Conservation (phyloP, 1,140 invertebrate species). For the Trialeurodes vaporariorum region DNA sequence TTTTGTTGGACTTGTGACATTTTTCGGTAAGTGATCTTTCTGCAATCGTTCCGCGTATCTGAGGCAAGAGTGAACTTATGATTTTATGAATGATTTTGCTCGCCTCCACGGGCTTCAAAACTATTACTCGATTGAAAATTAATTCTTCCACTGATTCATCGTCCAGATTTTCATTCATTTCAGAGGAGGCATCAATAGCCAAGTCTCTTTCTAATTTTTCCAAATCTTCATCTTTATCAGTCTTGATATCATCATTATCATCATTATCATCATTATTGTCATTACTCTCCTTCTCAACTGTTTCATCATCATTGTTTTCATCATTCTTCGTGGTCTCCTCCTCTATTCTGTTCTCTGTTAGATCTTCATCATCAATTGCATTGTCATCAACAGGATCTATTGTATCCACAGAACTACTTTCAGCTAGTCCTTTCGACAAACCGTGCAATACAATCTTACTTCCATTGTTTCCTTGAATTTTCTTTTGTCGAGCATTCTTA, state of each 20-base stretch:
- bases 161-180: constrained; percentile 25
- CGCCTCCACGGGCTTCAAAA: constrained; percentile 55
- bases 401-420: constrained; percentile 18
- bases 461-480: constrained; percentile 8
- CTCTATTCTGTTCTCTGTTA: constrained; percentile 11
- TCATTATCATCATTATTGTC: constrained; percentile 29
- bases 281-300: constrained; percentile 24
- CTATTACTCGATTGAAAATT: constrained; percentile 39
- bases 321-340: constrained; percentile 19
- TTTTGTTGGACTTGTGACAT: constrained; percentile 65
- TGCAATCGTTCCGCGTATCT: constrained; percentile 53
- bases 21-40: constrained; percentile 57
- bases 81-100: constrained; percentile 58
- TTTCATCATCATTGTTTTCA: constrained; percentile 19
- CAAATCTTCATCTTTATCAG: constrained; percentile 13
- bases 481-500: constrained; percentile 24
- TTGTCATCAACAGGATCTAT: constrained; percentile 26
- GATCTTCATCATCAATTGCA: constrained; percentile 24
- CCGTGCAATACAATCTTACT: too few relatives aligned
- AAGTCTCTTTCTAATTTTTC: constrained; percentile 20
- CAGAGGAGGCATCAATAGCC: constrained; percentile 21
- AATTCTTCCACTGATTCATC: constrained; percentile 22
- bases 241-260: constrained; percentile 14
- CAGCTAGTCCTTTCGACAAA: too few relatives aligned
- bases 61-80: constrained; percentile 45